Evolutionary conservation across 37 sponge, comb jelly and placozoan species (phyloP), one percentile per base, ranked within the genome.

Genomic region (Halisarca cf. caerulea): DNA sequence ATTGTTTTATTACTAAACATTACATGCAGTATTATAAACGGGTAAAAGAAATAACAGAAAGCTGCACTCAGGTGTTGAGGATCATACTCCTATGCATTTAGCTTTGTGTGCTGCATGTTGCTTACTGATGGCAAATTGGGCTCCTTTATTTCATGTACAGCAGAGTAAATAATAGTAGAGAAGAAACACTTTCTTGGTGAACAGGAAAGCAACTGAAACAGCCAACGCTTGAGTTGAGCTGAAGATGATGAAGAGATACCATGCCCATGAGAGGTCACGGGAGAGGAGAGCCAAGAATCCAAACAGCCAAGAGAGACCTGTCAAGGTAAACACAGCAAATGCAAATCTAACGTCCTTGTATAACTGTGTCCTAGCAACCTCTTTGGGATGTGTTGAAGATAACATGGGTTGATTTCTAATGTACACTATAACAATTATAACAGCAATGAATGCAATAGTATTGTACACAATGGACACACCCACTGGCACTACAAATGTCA

Each of bases 181-280:
- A n/a, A n/a, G n/a, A n/a, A n/a, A n/a, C n/a, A n/a, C n/a, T n/a
- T n/a, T n/a, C n/a, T n/a, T n/a, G n/a, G n/a, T n/a, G n/a, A n/a
- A n/a, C n/a, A n/a, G n/a, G n/a, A n/a, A n/a, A n/a, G n/a, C n/a
- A n/a, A n/a, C n/a, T n/a, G n/a, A n/a, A n/a, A n/a, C n/a, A n/a
- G n/a, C n/a, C n/a, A n/a, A n/a, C n/a, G n/a, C n/a, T n/a, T n/a
- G n/a, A n/a, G n/a, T n/a, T n/a, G n/a, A n/a, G n/a, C n/a, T n/a
- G n/a, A n/a, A n/a, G n/a, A 85, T 66, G 25, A 90, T 81, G 55
- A 90, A 90, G 20, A 59, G 41, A 69, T 90, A 90, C 86, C 86
- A 86, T 8, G 82, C 66, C 86, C 86, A 85, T 40, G 32, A 57
- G 25, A 62, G 30, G 0, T 24, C 30, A 24, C 58, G 23, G 11